phyloP scores from a whole-genome alignment of 2,797 vertebrate genomes.

The Sarcophilus harrisii region DNA sequence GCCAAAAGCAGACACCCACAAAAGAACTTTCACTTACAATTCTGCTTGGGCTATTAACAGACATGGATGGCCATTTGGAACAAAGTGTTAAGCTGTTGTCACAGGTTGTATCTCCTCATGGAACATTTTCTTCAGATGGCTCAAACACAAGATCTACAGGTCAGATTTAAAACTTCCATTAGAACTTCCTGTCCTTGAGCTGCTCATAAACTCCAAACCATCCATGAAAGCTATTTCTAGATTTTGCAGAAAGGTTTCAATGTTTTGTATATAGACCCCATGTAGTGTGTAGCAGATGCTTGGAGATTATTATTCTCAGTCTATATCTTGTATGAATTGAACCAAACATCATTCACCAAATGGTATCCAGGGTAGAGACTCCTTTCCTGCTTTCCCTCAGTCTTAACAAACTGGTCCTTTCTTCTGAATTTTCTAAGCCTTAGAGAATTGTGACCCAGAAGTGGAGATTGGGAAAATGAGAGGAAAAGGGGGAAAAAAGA shows the following conservation, averaged over 20 bases:
- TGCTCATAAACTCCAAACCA: not conserved
- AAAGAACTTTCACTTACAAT: not conserved
- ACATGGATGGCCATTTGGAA: slow-evolving; percentile 61
- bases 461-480: not conserved
- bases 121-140: slow-evolving; percentile 63
- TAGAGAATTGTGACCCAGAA: not conserved
- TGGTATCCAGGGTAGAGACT: not conserved
- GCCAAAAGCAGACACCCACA: slow-evolving; percentile 32
- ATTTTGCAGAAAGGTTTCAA: not conserved
- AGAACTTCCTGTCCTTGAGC: rapidly evolving
- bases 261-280: not conserved
- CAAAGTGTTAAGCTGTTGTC: slow-evolving; percentile 4
- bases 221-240: not conserved
- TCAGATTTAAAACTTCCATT: slow-evolving; percentile 11
- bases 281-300: not conserved
- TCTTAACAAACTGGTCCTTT: not conserved
- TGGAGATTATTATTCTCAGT: not conserved
- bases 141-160: slow-evolving; percentile 31
- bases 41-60: slow-evolving; percentile 26
- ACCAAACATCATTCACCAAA: not conserved
- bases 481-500: not conserved
- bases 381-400: not conserved
- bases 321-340: not conserved
- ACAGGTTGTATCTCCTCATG: slow-evolving; percentile 40
- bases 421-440: slow-evolving; percentile 22